phyloP scores from a whole-genome alignment of 2,888 invertebrate species.

The Brenthis daphne region DNA sequence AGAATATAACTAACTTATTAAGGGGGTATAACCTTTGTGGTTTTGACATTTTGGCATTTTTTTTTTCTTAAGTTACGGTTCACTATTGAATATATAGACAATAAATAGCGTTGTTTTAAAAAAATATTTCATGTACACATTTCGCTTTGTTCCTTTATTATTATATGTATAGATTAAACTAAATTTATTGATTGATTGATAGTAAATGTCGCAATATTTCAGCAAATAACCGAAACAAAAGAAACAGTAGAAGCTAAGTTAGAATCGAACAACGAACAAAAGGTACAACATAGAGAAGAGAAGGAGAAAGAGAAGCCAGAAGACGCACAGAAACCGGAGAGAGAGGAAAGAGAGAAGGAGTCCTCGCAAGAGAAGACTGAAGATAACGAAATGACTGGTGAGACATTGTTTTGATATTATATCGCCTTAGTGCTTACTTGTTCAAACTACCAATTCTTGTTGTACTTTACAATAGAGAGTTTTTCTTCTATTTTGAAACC shows the following conservation, averaged over 20 bases:
- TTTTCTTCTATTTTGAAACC: too few relatives aligned
- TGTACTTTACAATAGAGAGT: too few relatives aligned
- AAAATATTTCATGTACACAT: too few relatives aligned
- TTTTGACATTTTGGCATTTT: too few relatives aligned
- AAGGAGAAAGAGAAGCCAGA: conserved; percentile 52
- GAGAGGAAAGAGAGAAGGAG: conserved; percentile 56
- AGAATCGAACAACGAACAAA: conserved; percentile 60
- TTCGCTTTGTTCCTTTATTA: too few relatives aligned
- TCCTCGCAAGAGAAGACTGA: conserved; percentile 71
- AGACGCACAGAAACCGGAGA: conserved; percentile 47
- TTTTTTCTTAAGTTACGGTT: too few relatives aligned
- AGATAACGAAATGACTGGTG: conserved; percentile 83
- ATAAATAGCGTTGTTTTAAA: neutral
- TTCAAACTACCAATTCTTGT: too few relatives aligned
- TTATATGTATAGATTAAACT: neutral
- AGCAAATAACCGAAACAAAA: conserved; percentile 51
- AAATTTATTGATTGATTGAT: too few relatives aligned
- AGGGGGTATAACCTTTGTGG: too few relatives aligned
- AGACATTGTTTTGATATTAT: conserved; percentile 14
- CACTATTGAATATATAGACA: too few relatives aligned
- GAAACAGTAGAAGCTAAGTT: conserved; percentile 55
- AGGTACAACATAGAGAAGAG: conserved; percentile 43
- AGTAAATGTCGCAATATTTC: conserved; percentile 29
- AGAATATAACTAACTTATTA: too few relatives aligned
- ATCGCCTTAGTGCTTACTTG: too few relatives aligned